These are phyloP conservation scores for Rhea americana DNA, from an alignment of 2,113 vertebrate genomes.

Conservation along the genomic window DNA sequence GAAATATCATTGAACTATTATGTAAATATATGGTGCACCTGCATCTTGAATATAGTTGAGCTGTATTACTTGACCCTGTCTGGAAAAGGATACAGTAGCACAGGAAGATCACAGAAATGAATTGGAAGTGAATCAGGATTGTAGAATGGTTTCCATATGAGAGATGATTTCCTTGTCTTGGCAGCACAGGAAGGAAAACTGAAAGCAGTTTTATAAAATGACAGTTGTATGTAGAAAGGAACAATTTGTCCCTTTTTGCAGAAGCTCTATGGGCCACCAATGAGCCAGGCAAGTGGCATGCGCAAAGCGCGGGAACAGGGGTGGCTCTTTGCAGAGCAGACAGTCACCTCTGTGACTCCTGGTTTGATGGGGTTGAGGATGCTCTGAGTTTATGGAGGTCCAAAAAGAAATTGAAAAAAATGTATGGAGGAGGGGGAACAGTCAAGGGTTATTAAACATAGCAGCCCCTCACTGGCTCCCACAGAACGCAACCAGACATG, in stretches of 20 bases:
- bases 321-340: rapidly evolving
- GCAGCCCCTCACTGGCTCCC: not conserved
- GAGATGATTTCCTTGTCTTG: not conserved
- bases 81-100: not conserved
- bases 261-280: not conserved
- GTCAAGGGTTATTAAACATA: not conserved
- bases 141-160: not conserved
- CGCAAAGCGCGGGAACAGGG: not conserved
- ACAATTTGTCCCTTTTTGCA: not conserved
- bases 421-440: not conserved
- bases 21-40: not conserved
- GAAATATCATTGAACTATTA: not conserved
- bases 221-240: not conserved
- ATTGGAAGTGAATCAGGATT: not conserved
- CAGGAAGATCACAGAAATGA: not conserved
- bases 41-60: not conserved
- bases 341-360: not conserved
- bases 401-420: not conserved
- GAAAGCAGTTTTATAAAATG: not conserved
- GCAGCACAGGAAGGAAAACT: not conserved
- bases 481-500: not conserved
- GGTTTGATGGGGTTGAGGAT: not conserved
- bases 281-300: rapidly evolving
- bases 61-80: not conserved
- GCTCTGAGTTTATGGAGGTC: not conserved